Conservation (phyloP, 2,113 vertebrate genomes). For the Peromyscus maniculatus region DNA sequence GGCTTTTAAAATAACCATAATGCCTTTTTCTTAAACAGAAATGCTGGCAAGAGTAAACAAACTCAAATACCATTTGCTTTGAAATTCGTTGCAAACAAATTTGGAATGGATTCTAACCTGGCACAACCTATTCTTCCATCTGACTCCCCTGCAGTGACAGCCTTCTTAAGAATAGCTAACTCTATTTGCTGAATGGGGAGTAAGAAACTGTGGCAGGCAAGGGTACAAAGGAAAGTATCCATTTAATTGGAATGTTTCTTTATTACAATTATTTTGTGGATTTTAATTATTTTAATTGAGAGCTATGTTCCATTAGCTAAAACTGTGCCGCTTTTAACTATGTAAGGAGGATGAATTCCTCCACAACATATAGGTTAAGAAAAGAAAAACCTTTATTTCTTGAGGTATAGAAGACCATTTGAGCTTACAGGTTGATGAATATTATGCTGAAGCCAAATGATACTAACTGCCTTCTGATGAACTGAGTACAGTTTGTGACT, state of each 20-base stretch:
- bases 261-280: conserved; percentile 48
- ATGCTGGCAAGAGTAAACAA: conserved; percentile 76
- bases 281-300: conserved; percentile 55
- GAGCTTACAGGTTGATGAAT: conserved; percentile 39
- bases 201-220: not conserved
- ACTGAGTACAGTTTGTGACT: conserved; percentile 12
- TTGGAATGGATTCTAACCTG: conserved; percentile 64
- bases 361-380: not conserved
- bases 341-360: not conserved
- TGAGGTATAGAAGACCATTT: conserved; percentile 18
- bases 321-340: conserved; percentile 7
- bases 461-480: conserved; percentile 57
- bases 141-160: conserved; percentile 16
- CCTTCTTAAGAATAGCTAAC: not conserved
- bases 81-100: conserved; percentile 61
- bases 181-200: conserved; percentile 36
- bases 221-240: conserved; percentile 33
- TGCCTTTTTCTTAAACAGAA: conserved; percentile 73
- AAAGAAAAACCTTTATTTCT: not conserved
- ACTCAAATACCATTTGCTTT: conserved; percentile 75
- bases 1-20: conserved; percentile 71
- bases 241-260: conserved; percentile 17
- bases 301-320: conserved; percentile 52
- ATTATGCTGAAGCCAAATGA: not conserved
- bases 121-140: conserved; percentile 25